Evolutionary conservation across 2,797 vertebrate species (phyloP).

Genomic region (Leptatherina wallacei): DNA sequence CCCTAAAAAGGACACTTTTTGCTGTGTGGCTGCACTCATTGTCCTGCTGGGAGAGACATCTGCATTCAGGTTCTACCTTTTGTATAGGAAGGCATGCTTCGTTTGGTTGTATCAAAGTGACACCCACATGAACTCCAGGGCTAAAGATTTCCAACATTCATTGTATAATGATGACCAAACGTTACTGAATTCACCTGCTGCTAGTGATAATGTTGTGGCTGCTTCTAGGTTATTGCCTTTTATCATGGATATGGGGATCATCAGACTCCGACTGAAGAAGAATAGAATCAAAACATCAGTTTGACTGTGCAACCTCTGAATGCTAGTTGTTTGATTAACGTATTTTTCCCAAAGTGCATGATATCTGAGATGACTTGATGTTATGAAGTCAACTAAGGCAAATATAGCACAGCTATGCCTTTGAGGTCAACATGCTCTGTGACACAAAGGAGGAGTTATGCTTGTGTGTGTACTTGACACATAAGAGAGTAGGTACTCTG

Average conservation of each 20-base stretch:
- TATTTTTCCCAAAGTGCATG: background rate
- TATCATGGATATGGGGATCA: background rate
- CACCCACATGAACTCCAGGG: background rate
- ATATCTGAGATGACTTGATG: background rate
- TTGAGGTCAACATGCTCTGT: background rate
- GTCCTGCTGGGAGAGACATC: background rate
- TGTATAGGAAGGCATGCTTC: background rate
- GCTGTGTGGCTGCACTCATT: background rate
- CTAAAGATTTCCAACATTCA: background rate
- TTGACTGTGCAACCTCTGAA: background rate
- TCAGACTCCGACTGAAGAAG: too few species aligned
- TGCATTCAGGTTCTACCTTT: too few species aligned
- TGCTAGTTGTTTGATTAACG: background rate
- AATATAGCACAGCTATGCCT: too few species aligned
- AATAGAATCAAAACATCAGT: background rate
- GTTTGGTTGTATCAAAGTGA: background rate
- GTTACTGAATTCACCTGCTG: background rate
- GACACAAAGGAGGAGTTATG: conserved; percentile 3
- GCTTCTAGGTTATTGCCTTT: background rate
- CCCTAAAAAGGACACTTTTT: background rate
- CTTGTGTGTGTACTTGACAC: conserved; percentile 8
- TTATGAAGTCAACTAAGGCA: background rate
- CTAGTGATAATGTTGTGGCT: background rate
- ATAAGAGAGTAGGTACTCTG: conserved; percentile 2
- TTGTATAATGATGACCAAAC: background rate